Percentiles rank a stretch among this genome's conserved stretches.
Evolutionary conservation across 2,113 vertebrate species (phyloP).

Genomic region (Sigmodon hispidus): DNA sequence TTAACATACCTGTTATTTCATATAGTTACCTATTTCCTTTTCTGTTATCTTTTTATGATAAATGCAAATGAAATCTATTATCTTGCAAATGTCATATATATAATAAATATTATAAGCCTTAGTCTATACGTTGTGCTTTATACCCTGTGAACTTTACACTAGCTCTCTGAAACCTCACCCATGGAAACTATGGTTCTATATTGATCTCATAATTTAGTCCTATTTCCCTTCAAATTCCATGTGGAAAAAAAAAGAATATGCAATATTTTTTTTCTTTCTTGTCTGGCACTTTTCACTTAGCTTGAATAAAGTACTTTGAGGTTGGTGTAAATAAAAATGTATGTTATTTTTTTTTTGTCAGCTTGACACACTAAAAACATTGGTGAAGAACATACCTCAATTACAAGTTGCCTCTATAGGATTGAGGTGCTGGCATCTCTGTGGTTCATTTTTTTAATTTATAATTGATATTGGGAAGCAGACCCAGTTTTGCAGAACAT

Average conservation of each 20-base stretch:
- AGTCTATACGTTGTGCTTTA: background rate
- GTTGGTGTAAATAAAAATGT: background rate
- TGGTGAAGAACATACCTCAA: background rate
- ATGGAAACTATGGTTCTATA: background rate
- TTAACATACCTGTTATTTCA: background rate
- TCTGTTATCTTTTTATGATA: background rate
- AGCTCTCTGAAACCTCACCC: accelerated
- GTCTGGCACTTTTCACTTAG: background rate
- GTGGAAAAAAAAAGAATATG: background rate
- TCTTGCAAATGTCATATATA: background rate
- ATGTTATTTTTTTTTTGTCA: background rate
- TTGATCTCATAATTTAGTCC: background rate
- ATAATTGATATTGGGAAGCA: background rate
- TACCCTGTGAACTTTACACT: background rate
- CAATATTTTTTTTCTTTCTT: background rate
- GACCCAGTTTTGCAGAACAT: background rate
- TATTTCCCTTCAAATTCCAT: background rate
- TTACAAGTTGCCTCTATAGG: background rate
- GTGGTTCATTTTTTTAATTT: background rate
- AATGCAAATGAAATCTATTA: background rate
- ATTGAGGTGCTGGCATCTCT: background rate
- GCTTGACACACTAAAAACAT: background rate
- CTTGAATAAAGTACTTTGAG: background rate
- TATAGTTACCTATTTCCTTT: background rate
- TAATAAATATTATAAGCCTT: background rate